phyloP scores from a whole-genome alignment of 1,140 invertebrate genomes.

The Trichonephila clavipes region DNA sequence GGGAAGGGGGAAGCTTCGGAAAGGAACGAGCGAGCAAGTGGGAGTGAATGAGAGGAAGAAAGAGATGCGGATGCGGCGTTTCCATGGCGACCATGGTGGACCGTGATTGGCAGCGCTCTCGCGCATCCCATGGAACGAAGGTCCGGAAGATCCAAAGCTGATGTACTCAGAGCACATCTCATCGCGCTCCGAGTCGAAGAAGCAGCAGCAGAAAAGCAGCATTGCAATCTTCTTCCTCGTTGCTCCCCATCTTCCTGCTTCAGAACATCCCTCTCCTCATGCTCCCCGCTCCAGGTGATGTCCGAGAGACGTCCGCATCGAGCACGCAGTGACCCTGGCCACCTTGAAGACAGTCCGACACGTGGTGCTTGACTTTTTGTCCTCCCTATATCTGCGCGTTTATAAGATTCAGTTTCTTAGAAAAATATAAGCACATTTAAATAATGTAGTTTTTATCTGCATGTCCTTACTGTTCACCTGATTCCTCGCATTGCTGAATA shows the following conservation, averaged over 20 bases:
- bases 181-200: constrained; percentile 41
- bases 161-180: constrained; percentile 53
- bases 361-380: constrained; percentile 53
- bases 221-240: constrained; percentile 8
- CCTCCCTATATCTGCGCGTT: not conserved
- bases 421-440: constrained; percentile 22
- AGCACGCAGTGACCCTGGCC: constrained; percentile 52
- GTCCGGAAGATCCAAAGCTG: constrained; percentile 49
- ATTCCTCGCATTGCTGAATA: not conserved
- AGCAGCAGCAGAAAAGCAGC: not conserved
- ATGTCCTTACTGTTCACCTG: not conserved
- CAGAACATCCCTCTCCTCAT: constrained; percentile 43
- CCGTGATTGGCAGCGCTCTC: constrained; percentile 73
- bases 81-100: constrained; percentile 58
- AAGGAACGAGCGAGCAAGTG: constrained; percentile 12
- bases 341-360: constrained; percentile 40
- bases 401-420: constrained; percentile 14
- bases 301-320: constrained; percentile 24
- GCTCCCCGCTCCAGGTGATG: constrained; percentile 52
- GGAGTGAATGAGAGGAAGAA: constrained; percentile 22
- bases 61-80: constrained; percentile 71
- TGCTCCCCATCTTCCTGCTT: constrained; percentile 46
- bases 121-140: constrained; percentile 54
- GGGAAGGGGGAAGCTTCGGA: constrained; percentile 4
- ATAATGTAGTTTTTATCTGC: constrained; percentile 36